phyloP scores from a whole-genome alignment of 2,797 vertebrate species.

The Danio choprae region DNA sequence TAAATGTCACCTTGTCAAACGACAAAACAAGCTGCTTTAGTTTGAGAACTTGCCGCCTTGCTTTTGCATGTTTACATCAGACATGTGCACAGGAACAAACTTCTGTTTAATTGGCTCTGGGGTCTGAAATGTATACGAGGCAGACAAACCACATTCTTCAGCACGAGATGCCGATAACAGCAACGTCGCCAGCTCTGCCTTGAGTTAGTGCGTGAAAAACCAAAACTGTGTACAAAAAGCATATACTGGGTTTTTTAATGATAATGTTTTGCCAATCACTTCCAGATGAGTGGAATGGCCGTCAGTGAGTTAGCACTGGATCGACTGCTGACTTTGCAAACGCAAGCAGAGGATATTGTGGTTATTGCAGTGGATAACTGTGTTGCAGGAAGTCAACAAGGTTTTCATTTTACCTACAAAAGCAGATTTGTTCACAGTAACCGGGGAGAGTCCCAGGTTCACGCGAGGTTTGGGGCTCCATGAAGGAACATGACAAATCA shows the following conservation, averaged over 20 bases:
- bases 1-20: neutral
- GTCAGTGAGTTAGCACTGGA: neutral
- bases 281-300: too few species aligned
- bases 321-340: neutral
- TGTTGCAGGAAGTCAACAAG: constrained; percentile 6
- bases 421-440: neutral
- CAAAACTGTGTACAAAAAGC: neutral
- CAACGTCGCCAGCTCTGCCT: neutral
- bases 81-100: neutral
- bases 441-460: constrained; percentile 22
- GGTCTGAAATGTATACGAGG: neutral
- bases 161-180: neutral
- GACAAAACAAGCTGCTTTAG: neutral
- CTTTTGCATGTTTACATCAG: neutral
- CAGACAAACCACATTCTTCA: constrained; percentile 20
- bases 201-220: neutral
- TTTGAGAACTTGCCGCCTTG: too few species aligned
- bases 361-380: constrained; percentile 16
- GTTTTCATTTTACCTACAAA: constrained; percentile 2
- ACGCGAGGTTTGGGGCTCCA: neutral
- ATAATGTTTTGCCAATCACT: too few species aligned
- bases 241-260: too few species aligned
- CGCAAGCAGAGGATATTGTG: constrained; percentile 24
- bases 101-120: neutral
- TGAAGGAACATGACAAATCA: constrained; percentile 1